These are phyloP conservation scores for Poecilia velifera DNA, from an alignment of 2,797 vertebrate genomes.

Conservation along the genomic window DNA sequence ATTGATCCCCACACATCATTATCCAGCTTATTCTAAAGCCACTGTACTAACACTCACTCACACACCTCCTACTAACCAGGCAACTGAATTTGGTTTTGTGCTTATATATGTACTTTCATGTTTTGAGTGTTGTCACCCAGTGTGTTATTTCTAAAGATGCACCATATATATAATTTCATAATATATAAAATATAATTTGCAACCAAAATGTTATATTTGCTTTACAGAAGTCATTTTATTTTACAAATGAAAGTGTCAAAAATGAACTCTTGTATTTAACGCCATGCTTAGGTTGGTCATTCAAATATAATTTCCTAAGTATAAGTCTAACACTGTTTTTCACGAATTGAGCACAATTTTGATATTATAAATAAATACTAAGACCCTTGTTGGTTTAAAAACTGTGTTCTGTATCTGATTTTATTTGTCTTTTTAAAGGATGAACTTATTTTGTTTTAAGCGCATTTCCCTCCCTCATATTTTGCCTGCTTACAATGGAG, in stretches of 20 bases:
- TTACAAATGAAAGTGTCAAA: not conserved
- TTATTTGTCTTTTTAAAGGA: not conserved
- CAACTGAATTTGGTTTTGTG: not conserved
- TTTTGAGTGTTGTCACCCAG: too few relatives aligned
- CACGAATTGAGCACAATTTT: not conserved
- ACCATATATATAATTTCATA: too few relatives aligned
- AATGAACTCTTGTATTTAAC: not conserved
- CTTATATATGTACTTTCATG: not conserved
- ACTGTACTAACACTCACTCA: slow-evolving; percentile 66
- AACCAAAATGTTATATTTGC: not conserved
- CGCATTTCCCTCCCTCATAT: not conserved
- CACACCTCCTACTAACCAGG: slow-evolving; percentile 54
- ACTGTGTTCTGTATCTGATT: not conserved
- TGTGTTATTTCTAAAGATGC: too few relatives aligned
- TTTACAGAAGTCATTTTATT: not conserved
- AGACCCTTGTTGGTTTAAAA: not conserved
- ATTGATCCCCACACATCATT: slow-evolving; percentile 84
- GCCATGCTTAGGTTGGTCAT: too few relatives aligned
- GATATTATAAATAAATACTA: not conserved
- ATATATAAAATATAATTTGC: not conserved
- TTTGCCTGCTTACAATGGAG: not conserved
- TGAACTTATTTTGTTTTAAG: not conserved
- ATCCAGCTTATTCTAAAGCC: slow-evolving; percentile 79
- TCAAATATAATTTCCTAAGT: too few relatives aligned
- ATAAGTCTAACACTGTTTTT: not conserved